These are phyloP conservation scores for Bellardia pandia DNA, from an alignment of 2,888 invertebrate species.

Conservation along the genomic window DNA sequence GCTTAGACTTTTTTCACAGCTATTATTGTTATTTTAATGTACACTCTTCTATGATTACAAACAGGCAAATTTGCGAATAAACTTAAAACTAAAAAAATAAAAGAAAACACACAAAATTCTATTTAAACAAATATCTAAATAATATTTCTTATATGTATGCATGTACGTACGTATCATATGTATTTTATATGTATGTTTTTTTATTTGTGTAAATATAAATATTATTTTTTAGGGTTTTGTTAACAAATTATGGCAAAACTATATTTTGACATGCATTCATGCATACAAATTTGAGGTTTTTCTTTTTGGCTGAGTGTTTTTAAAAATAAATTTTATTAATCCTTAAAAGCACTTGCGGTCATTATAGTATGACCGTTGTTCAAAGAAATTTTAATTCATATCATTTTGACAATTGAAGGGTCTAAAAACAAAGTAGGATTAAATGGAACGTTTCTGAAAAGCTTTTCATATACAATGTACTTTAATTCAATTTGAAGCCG, in stretches of 20 bases:
- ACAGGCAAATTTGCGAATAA: constrained; percentile 23
- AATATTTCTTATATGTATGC: constrained; percentile 5
- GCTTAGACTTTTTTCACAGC: neutral
- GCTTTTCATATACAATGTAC: too few relatives aligned
- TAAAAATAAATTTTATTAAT: neutral
- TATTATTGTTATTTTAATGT: neutral
- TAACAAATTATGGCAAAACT: constrained; percentile 55
- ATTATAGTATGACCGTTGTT: neutral
- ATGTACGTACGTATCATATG: too few relatives aligned
- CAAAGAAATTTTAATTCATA: neutral
- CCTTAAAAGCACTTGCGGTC: neutral
- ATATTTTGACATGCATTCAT: constrained; percentile 66
- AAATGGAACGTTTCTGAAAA: too few relatives aligned
- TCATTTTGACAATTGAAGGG: too few relatives aligned
- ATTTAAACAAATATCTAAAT: constrained; percentile 28
- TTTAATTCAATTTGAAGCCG: too few relatives aligned
- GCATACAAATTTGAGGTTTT: constrained; percentile 47
- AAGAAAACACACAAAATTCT: neutral
- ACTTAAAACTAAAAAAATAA: neutral
- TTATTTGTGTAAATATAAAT: constrained; percentile 14
- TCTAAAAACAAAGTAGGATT: too few relatives aligned
- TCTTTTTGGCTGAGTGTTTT: constrained; percentile 14
- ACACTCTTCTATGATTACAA: neutral
- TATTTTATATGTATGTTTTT: constrained; percentile 8
- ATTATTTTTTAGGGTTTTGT: constrained; percentile 23